Evolutionary conservation across 2,888 invertebrate genomes (phyloP).

Genomic region (Drosophila mimica): DNA sequence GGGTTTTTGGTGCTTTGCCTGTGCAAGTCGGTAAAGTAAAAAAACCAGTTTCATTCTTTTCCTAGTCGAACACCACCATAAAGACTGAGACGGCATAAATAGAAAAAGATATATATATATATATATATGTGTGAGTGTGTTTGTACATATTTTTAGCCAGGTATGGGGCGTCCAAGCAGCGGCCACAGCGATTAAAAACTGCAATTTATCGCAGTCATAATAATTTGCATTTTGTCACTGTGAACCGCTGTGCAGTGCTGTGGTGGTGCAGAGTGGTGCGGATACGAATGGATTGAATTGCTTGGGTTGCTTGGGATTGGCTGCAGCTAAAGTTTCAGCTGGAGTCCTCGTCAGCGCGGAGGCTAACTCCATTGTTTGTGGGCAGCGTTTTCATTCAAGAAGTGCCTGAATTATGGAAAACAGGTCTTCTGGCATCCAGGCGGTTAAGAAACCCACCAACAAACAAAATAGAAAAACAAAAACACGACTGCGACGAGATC

Average conservation of each 20-base stretch:
- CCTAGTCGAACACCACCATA: slow-evolving; percentile 49
- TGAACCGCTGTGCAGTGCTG: slow-evolving; percentile 36
- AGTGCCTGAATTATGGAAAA: slow-evolving; percentile 71
- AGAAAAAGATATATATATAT: slow-evolving; percentile 14
- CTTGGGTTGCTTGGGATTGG: slow-evolving; percentile 41
- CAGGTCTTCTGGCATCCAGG: slow-evolving; percentile 74
- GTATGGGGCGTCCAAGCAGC: slow-evolving; percentile 62
- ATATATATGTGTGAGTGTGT: background rate
- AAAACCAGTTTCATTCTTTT: slow-evolving; percentile 76
- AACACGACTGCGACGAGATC: slow-evolving; percentile 28
- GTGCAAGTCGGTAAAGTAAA: slow-evolving; percentile 41
- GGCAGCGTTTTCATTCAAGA: slow-evolving; percentile 72
- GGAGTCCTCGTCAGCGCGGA: slow-evolving; percentile 40
- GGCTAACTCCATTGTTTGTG: slow-evolving; percentile 55
- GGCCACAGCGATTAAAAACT: slow-evolving; percentile 74
- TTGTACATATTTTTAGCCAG: slow-evolving; percentile 30
- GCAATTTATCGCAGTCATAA: slow-evolving; percentile 79
- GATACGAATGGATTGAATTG: slow-evolving; percentile 32
- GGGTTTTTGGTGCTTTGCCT: slow-evolving; percentile 59
- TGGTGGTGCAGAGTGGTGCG: slow-evolving; percentile 4
- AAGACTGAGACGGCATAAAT: slow-evolving; percentile 27
- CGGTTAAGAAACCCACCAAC: slow-evolving; percentile 47
- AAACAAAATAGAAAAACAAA: slow-evolving; percentile 7
- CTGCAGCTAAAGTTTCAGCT: slow-evolving; percentile 44
- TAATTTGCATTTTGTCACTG: slow-evolving; percentile 80